Evolutionary conservation across 2,797 vertebrate species (phyloP).

Genomic region (Dallia pectoralis): DNA sequence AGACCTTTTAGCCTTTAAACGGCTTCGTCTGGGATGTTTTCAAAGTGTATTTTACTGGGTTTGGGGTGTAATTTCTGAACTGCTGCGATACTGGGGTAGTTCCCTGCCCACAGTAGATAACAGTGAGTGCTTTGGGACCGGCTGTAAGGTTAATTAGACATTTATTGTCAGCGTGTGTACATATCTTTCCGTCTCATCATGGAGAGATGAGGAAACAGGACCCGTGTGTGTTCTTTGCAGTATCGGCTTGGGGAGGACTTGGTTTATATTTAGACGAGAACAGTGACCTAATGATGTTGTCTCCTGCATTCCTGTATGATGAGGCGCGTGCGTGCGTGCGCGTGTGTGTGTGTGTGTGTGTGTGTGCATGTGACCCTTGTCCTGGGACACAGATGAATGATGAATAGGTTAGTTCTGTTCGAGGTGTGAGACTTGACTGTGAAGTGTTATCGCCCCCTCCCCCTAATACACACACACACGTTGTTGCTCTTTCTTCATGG

Average conservation of each 20-base stretch:
- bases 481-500: not conserved
- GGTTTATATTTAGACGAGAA: slow-evolving; percentile 11
- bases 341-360: slow-evolving; percentile 12
- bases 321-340: slow-evolving; percentile 28
- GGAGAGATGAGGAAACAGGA: not conserved
- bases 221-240: slow-evolving; percentile 21
- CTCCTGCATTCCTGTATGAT: slow-evolving; percentile 30
- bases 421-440: slow-evolving; percentile 42
- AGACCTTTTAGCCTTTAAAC: too few relatives aligned
- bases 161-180: not conserved
- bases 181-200: not conserved
- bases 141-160: not conserved
- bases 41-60: too few relatives aligned
- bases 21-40: too few relatives aligned
- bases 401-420: slow-evolving; percentile 50
- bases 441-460: slow-evolving; percentile 24
- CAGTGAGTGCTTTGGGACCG: not conserved
- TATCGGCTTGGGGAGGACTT: slow-evolving; percentile 49
- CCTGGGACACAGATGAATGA: slow-evolving; percentile 49
- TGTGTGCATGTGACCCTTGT: slow-evolving; percentile 39
- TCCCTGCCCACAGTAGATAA: too few relatives aligned
- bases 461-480: not conserved
- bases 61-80: too few relatives aligned
- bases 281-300: slow-evolving; percentile 10
- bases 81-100: too few relatives aligned